Conservation (phyloP, 1,140 invertebrate genomes). For the Atopsyche davidsoni region DNA sequence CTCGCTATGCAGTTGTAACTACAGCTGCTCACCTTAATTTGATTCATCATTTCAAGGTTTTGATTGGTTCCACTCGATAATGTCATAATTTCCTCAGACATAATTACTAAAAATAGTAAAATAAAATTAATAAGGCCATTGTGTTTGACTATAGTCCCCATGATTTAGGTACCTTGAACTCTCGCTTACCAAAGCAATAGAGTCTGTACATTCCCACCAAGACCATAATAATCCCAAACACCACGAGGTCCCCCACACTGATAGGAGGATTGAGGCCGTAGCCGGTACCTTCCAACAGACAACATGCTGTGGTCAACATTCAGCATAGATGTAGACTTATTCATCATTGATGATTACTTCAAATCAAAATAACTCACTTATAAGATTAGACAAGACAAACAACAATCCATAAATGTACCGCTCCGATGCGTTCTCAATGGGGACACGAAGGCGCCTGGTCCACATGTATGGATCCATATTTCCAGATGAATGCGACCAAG, state of each 20-base stretch:
- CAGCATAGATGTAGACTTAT: no score
- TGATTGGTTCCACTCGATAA: constrained; percentile 5
- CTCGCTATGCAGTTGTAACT: neutral
- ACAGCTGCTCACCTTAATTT: constrained; percentile 12
- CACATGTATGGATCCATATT: neutral
- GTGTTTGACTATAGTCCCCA: no score
- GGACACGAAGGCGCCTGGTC: neutral
- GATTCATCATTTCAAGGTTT: constrained; percentile 17
- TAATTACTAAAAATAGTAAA: constrained; percentile 3
- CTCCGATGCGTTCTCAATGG: neutral
- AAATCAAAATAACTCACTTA: neutral
- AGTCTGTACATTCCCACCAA: constrained; percentile 1
- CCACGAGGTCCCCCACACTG: constrained; percentile 5
- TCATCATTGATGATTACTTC: no score
- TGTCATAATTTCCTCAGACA: constrained; percentile 10
- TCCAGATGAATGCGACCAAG: neutral
- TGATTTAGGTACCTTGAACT: no score
- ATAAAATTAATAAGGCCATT: no score
- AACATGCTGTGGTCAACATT: neutral
- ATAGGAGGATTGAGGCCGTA: constrained; percentile 6
- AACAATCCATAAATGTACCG: neutral
- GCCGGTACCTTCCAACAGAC: constrained; percentile 4
- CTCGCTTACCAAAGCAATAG: constrained; percentile 11
- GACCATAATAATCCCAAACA: constrained; percentile 5
- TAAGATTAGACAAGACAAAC: neutral